Base-by-base conservation (phyloP, 2,888 invertebrate species). In the Antitype chi region DNA sequence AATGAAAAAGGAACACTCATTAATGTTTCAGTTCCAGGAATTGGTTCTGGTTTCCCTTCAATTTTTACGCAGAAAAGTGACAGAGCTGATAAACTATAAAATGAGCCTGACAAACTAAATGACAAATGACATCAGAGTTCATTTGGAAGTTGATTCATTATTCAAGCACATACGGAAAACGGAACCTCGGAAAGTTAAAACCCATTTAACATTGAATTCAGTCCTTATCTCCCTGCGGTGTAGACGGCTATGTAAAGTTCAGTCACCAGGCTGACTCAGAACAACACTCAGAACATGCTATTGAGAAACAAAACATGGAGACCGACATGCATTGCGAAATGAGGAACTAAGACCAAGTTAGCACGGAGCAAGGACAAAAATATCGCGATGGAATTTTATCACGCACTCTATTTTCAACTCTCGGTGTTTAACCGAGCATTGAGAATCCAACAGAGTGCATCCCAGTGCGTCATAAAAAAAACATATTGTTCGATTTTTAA, bases 201-300 rank as follows among this genome's bases (percentile, higher is more conserved):
- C 11, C 1, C 13, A n/a, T n/a, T 28, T 2, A 17, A 8, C 13
- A 63, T 11, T 32, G 8, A 63, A 62, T 49, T 49, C 11, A 72
- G 20, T 55, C 13, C 55, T 63, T 72, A 80, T 63, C 62, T n/a
- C 17, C 2, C 17, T 38, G 28, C 13, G 28, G 53, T 73, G 23
- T 47, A 32, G 28, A 28, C n/a, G 11, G 13, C 20, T 38, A 15
- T 5, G 13, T 11, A 13, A 55, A 38, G n/a, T 64, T 59, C 28
- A 73, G 38, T 59, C 63, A 25, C 25, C 28, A 38, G 15, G n/a
- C 52, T 82, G 82, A 72, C 57, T 80, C 82, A 77, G 25, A n/a
- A n/a, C n/a, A 20, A 78, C 78, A 72, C 57, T 80, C 82, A 77
- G 25, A n/a, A n/a, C n/a, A 20, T 5, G 52, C 5, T 55, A 32